These are phyloP conservation scores for Epinephelus cyanopodus DNA, from an alignment of 2,113 vertebrate species.

Conservation along the genomic window DNA sequence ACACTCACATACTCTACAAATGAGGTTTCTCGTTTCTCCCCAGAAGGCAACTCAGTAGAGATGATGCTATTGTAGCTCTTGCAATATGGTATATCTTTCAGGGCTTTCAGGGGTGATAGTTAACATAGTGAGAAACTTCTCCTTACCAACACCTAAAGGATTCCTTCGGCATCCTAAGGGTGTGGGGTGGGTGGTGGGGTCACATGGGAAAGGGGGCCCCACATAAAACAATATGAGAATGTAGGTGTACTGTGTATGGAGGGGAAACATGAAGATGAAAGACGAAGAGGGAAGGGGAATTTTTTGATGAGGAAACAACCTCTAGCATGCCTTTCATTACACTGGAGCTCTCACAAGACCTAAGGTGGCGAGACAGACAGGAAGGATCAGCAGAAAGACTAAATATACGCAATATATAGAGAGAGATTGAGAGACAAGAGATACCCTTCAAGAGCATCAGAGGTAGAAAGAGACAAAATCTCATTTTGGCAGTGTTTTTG, in stretches of 20 bases:
- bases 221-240: conserved; percentile 20
- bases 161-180: conserved; percentile 8
- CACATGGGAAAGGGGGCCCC: neutral
- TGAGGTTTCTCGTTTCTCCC: conserved; percentile 44
- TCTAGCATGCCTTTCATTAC: conserved; percentile 39
- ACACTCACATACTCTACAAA: conserved; percentile 11
- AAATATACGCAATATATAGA: conserved; percentile 9
- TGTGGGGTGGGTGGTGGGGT: neutral
- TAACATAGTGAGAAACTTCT: conserved; percentile 37
- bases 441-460: conserved; percentile 28
- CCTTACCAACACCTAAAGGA: conserved; percentile 25
- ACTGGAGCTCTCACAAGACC: conserved; percentile 1
- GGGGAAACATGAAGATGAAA: conserved; percentile 8
- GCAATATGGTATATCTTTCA: conserved; percentile 14
- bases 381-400: conserved; percentile 1
- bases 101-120: conserved; percentile 6
- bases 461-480: conserved; percentile 32
- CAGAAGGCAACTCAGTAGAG: conserved; percentile 30
- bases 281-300: conserved; percentile 1
- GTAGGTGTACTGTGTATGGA: neutral
- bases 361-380: neutral
- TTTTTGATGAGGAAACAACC: conserved; percentile 25
- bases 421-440: conserved; percentile 21
- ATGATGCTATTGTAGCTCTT: conserved; percentile 32
- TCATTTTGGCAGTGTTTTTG: conserved; percentile 55